Percentiles rank a stretch among this genome's conserved stretches.
These are phyloP conservation scores for Ammodramus savannarum DNA, from an alignment of 2,113 vertebrate species.

Conservation along the genomic window DNA sequence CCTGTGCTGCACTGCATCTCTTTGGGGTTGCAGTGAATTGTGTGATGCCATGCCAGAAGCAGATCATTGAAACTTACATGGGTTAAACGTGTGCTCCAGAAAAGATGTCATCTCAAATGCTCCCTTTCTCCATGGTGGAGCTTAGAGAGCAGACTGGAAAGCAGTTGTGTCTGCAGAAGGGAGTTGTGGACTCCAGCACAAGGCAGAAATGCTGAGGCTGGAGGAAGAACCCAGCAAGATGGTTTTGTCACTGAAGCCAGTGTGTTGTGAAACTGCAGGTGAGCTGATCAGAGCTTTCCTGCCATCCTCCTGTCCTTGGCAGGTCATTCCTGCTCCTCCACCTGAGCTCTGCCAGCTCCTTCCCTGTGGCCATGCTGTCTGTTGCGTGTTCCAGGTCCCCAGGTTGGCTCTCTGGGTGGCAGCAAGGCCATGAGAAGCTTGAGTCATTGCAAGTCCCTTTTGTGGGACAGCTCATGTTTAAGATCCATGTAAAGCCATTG, in stretches of 20 bases:
- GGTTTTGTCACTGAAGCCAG: background rate
- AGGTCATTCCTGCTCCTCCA: background rate
- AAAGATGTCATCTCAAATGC: background rate
- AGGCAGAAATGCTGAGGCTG: background rate
- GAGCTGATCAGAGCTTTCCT: background rate
- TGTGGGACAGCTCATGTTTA: background rate
- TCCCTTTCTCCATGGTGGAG: background rate
- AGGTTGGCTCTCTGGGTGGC: fast-evolving
- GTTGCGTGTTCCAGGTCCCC: background rate
- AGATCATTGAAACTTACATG: background rate
- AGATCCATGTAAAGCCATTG: background rate
- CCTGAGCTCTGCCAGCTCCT: background rate
- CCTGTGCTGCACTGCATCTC: background rate
- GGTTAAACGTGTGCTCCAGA: background rate
- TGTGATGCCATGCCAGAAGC: background rate
- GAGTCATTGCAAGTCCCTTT: background rate
- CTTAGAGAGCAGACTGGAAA: background rate
- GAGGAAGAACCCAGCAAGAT: background rate
- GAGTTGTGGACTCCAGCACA: fast-evolving
- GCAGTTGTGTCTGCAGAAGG: background rate
- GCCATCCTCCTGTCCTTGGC: background rate
- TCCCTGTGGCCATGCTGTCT: fast-evolving
- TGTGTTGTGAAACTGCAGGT: background rate
- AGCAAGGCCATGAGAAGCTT: background rate
- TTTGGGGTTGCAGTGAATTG: background rate